These are phyloP conservation scores for Tiphia femorata DNA, from an alignment of 2,888 invertebrate species.

Conservation along the genomic window DNA sequence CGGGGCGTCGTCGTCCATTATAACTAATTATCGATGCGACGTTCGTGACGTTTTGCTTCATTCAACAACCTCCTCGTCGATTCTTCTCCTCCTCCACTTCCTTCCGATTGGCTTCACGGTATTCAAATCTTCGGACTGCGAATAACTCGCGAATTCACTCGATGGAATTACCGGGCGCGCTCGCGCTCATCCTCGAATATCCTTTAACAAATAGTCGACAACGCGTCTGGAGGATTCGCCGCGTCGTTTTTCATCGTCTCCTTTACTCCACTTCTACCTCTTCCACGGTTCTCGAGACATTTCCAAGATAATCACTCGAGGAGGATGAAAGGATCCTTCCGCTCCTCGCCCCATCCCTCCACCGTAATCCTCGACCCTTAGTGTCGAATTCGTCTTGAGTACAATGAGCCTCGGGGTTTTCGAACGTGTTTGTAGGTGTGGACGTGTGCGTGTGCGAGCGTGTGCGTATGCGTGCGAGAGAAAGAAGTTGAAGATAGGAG, in stretches of 20 bases:
- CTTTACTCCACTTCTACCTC: conserved; percentile 18
- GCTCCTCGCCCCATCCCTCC: background rate
- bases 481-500: conserved; percentile 2
- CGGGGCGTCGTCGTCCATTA: too few relatives aligned
- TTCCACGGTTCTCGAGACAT: conserved; percentile 23
- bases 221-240: conserved; percentile 11
- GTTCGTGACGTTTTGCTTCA: background rate
- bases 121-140: too few relatives aligned
- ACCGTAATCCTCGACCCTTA: conserved; percentile 21
- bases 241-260: conserved; percentile 27
- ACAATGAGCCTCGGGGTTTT: conserved; percentile 22
- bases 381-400: conserved; percentile 30
- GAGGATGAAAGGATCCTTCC: conserved; percentile 30
- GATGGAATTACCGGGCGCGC: too few relatives aligned
- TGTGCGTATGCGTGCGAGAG: too few relatives aligned
- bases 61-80: background rate
- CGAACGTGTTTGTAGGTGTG: too few relatives aligned
- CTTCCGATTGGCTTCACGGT: too few relatives aligned
- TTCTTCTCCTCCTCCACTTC: too few relatives aligned
- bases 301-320: conserved; percentile 35
- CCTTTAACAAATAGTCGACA: conserved; percentile 5
- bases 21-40: too few relatives aligned
- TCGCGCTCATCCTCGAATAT: background rate
- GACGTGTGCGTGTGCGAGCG: too few relatives aligned
- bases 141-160: too few relatives aligned